phyloP scores from a whole-genome alignment of 1,140 invertebrate species.

The Pseudomyrmex pallidus region DNA sequence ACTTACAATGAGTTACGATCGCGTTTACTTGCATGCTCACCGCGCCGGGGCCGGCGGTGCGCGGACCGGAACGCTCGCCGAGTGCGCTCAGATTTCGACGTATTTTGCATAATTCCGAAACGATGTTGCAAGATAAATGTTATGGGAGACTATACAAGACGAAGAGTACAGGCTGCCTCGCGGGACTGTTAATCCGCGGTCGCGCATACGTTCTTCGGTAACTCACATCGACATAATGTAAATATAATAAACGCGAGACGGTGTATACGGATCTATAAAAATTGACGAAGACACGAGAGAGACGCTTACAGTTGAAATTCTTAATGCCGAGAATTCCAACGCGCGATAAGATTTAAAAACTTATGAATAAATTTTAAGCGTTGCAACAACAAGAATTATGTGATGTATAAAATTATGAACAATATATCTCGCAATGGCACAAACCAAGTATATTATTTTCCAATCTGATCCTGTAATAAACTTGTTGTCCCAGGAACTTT shows the following conservation, averaged over 20 bases:
- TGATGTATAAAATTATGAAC: too few relatives aligned
- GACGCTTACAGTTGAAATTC: too few relatives aligned
- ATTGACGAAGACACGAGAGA: too few relatives aligned
- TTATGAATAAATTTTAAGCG: too few relatives aligned
- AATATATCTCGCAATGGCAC: too few relatives aligned
- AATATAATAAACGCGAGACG: background rate
- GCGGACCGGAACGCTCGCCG: constrained; percentile 12
- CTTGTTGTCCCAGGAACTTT: too few relatives aligned
- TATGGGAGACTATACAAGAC: background rate
- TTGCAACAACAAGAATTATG: too few relatives aligned
- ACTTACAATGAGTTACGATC: constrained; percentile 43
- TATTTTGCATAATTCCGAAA: constrained; percentile 69
- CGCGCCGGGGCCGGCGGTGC: background rate
- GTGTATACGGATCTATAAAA: too few relatives aligned
- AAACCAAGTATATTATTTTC: too few relatives aligned
- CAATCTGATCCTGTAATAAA: too few relatives aligned
- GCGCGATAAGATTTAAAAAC: too few relatives aligned
- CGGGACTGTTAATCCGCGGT: constrained; percentile 6
- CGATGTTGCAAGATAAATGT: constrained; percentile 37
- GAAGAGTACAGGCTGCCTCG: background rate
- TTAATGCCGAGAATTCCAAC: too few relatives aligned
- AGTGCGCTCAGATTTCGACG: constrained; percentile 53
- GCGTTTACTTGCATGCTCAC: constrained; percentile 37
- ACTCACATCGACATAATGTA: background rate
- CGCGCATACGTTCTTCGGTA: background rate